phyloP scores from a whole-genome alignment of 2,888 invertebrate species.

The Limulus polyphemus region DNA sequence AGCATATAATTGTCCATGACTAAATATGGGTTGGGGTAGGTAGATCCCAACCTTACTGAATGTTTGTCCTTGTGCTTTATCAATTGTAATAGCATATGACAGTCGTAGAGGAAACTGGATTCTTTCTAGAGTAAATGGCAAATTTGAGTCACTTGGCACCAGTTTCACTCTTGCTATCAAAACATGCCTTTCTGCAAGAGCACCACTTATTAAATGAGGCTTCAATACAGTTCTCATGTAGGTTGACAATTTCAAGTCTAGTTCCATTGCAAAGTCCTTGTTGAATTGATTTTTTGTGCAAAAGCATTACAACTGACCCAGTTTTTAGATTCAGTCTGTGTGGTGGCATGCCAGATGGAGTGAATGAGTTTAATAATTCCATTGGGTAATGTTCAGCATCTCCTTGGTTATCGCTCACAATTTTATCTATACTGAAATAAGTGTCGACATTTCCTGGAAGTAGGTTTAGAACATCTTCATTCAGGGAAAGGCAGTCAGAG shows the following conservation, averaged over 20 bases:
- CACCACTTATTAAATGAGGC: background rate
- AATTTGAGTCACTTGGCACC: background rate
- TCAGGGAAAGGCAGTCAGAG: background rate
- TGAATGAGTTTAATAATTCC: conserved; percentile 16
- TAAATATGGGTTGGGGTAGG: conserved; percentile 21
- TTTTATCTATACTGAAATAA: background rate
- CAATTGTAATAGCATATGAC: conserved; percentile 24
- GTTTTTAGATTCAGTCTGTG: conserved; percentile 13
- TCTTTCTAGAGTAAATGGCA: conserved; percentile 13
- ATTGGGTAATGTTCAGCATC: conserved; percentile 8
- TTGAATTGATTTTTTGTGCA: conserved; percentile 14
- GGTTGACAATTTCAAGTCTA: no score
- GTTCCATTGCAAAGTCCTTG: conserved; percentile 9
- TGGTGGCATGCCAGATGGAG: conserved; percentile 16
- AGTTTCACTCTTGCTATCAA: conserved; percentile 24
- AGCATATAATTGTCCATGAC: conserved; percentile 31
- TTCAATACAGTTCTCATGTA: background rate
- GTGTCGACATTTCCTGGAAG: background rate
- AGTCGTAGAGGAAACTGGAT: conserved; percentile 23
- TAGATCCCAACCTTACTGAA: conserved; percentile 21
- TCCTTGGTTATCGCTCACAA: background rate
- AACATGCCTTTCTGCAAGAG: conserved; percentile 4
- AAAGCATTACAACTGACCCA: conserved; percentile 11
- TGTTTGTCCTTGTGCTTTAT: conserved; percentile 26
- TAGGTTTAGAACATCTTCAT: background rate